Percentiles rank a stretch among this genome's conserved stretches.
These are phyloP conservation scores for Campylomormyrus numenius DNA, from an alignment of 2,113 vertebrate genomes.

Conservation along the genomic window DNA sequence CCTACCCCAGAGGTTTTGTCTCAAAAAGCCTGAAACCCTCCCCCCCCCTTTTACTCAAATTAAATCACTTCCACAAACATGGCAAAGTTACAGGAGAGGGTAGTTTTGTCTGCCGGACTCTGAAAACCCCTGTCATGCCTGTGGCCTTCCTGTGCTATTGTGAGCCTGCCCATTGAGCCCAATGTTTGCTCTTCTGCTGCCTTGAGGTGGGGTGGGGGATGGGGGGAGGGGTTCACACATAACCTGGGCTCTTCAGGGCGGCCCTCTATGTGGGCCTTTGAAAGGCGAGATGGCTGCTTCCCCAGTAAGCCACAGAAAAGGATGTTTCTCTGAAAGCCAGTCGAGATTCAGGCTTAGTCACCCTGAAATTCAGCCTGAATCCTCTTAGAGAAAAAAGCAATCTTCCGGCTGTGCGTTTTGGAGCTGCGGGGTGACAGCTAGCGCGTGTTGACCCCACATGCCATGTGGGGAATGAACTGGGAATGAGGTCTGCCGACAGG, in stretches of 20 bases:
- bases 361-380: conserved; percentile 10
- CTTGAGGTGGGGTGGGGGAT: background rate
- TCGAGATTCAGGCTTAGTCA: background rate
- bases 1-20: conserved; percentile 28
- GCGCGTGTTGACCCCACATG: conserved; percentile 9
- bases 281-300: background rate
- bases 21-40: conserved; percentile 24
- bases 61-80: background rate
- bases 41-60: background rate
- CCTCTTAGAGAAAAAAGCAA: background rate
- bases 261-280: background rate
- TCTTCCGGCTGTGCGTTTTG: background rate
- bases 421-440: background rate
- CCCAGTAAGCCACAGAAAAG: background rate
- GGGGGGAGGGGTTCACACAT: background rate
- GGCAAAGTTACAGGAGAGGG: background rate
- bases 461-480: background rate
- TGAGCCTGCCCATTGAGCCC: background rate
- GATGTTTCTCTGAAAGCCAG: background rate
- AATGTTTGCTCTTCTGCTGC: background rate
- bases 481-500: background rate
- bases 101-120: background rate
- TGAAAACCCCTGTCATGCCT: background rate
- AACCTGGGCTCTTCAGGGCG: background rate
- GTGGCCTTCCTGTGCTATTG: conserved; percentile 1